Percentiles rank a stretch among this genome's conserved stretches.
Conservation (phyloP, 2,888 invertebrate species). For the Diloba caeruleocephala region DNA sequence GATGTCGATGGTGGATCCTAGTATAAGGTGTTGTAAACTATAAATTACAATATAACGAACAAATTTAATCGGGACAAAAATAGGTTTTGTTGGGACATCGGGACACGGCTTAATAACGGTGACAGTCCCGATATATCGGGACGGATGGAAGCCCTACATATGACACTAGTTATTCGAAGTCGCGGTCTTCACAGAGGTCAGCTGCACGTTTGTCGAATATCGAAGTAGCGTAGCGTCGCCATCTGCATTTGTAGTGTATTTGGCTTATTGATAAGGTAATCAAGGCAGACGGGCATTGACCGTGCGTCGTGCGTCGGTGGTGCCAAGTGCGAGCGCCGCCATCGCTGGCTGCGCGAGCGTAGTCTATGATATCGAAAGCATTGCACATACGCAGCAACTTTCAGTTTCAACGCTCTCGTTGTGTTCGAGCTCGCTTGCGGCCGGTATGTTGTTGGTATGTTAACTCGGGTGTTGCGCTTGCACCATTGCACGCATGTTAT, state of each 20-base stretch:
- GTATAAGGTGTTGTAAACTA: no score
- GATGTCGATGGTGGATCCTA: no score
- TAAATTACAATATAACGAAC: no score
- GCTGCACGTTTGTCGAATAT: background rate
- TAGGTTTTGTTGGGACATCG: no score
- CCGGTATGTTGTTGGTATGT: slow-evolving; percentile 27
- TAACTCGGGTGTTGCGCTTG: slow-evolving; percentile 19
- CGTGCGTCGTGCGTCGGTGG: slow-evolving; percentile 37
- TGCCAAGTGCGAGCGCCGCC: slow-evolving; percentile 59
- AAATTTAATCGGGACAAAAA: no score
- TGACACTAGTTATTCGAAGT: background rate
- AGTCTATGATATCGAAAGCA: slow-evolving; percentile 43
- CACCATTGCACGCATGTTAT: slow-evolving; percentile 1
- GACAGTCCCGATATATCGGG: no score
- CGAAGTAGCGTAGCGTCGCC: slow-evolving; percentile 9
- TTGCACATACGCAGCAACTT: slow-evolving; percentile 33
- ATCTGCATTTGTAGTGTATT: slow-evolving; percentile 12
- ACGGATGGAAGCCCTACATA: no score
- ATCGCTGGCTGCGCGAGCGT: slow-evolving; percentile 26
- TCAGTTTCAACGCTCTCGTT: slow-evolving; percentile 44
- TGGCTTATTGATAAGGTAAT: slow-evolving; percentile 55
- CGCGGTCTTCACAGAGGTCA: slow-evolving; percentile 6
- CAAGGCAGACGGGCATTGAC: slow-evolving; percentile 61
- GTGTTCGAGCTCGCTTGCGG: slow-evolving; percentile 31
- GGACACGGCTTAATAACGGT: no score